A percentile compares a stretch with the other conserved stretches of the same genome.
Evolutionary conservation across 2,113 vertebrate species (phyloP).

Genomic region (Xenus cinereus): DNA sequence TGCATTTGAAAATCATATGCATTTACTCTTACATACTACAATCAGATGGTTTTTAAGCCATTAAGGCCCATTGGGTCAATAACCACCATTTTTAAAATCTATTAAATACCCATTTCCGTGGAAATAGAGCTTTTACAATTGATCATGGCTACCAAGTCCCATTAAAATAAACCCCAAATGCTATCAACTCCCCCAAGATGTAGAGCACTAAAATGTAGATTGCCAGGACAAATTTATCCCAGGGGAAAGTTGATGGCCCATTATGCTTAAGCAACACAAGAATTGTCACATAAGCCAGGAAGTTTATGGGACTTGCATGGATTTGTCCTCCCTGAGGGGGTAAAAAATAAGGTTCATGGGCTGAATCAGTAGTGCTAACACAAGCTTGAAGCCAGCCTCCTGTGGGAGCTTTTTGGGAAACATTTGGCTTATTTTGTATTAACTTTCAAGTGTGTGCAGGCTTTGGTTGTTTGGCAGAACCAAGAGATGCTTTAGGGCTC

Average conservation of each 20-base stretch:
- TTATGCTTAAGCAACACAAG: conserved; percentile 52
- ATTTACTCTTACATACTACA: conserved; percentile 37
- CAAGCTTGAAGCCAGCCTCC: neutral
- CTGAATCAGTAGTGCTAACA: neutral
- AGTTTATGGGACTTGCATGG: conserved; percentile 51
- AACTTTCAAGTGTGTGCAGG: neutral
- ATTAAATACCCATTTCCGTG: conserved; percentile 70
- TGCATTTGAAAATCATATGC: conserved; percentile 45
- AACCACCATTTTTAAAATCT: conserved; percentile 63
- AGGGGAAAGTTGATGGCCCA: conserved; percentile 52
- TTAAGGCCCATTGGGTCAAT: conserved; percentile 70
- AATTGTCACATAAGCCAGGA: conserved; percentile 53
- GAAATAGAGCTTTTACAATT: conserved; percentile 63
- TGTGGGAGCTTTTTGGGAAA: neutral
- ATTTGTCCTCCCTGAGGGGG: conserved; percentile 20
- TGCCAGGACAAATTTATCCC: conserved; percentile 50
- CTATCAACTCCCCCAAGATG: conserved; percentile 55
- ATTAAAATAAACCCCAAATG: conserved; percentile 64
- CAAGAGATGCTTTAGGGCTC: neutral
- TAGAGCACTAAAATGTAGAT: conserved; percentile 30
- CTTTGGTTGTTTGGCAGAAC: neutral
- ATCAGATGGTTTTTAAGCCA: conserved; percentile 57
- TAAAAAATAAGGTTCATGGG: neutral
- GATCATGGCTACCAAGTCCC: conserved; percentile 58
- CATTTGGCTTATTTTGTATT: neutral